phyloP scores from a whole-genome alignment of 2,888 invertebrate species.

The Hyppa rectilinea region DNA sequence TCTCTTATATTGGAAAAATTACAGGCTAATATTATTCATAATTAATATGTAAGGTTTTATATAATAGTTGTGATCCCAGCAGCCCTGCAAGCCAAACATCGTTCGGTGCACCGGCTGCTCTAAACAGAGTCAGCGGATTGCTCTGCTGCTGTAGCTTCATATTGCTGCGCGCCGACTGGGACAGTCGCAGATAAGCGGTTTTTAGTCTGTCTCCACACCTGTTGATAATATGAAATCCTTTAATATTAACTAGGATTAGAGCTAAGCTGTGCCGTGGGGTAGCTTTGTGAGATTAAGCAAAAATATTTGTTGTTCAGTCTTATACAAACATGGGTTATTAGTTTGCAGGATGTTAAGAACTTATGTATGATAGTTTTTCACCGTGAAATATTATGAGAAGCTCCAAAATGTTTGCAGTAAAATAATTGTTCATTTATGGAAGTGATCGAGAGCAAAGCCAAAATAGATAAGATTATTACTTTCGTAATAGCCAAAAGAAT shows the following conservation, averaged over 20 bases:
- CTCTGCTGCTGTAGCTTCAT: constrained; percentile 6
- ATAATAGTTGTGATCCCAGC: background rate
- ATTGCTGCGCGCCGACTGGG: constrained; percentile 27
- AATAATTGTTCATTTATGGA: background rate
- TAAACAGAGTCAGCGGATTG: constrained; percentile 24
- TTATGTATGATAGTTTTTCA: background rate
- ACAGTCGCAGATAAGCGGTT: constrained; percentile 35
- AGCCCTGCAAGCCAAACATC: constrained; percentile 7
- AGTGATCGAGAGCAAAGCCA: background rate
- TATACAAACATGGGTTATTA: background rate
- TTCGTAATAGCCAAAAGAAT: constrained; percentile 8
- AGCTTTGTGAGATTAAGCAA: constrained; percentile 18
- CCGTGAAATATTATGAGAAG: background rate
- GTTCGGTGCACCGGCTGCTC: constrained; percentile 34
- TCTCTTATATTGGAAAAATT: no score
- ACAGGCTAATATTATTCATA: no score
- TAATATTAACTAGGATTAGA: constrained; percentile 41
- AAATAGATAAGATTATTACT: background rate
- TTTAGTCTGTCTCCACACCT: constrained; percentile 47
- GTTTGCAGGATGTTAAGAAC: background rate
- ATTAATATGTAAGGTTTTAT: background rate
- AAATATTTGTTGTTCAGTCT: constrained; percentile 11
- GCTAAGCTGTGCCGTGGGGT: constrained; percentile 8
- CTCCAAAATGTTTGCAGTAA: background rate
- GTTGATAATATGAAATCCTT: constrained; percentile 48